These are phyloP conservation scores for Rhinoraja longicauda DNA, from an alignment of 2,797 vertebrate genomes.

Conservation along the genomic window DNA sequence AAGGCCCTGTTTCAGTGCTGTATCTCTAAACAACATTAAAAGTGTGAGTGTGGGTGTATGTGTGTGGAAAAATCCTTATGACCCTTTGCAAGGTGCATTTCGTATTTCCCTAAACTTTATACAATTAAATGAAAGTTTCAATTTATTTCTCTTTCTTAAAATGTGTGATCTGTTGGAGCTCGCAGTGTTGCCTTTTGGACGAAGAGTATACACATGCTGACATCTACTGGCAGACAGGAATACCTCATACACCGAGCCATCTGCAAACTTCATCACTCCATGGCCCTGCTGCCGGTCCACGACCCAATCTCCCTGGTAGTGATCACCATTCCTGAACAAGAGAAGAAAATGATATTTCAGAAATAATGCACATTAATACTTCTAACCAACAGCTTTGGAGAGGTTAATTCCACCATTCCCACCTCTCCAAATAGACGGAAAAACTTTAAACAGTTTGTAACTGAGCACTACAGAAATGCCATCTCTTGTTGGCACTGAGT, in stretches of 20 bases:
- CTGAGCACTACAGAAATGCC: background rate
- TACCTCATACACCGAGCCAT: constrained; percentile 58
- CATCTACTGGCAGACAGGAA: constrained; percentile 5
- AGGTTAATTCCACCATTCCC: background rate
- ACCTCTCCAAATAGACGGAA: background rate
- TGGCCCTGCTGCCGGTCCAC: constrained; percentile 58
- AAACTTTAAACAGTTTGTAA: background rate
- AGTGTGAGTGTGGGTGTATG: background rate
- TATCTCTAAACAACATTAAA: no score
- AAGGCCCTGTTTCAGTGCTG: no score
- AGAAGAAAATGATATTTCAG: background rate
- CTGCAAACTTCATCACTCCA: constrained; percentile 46
- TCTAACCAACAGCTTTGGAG: background rate
- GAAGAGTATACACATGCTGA: background rate
- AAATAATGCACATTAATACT: background rate
- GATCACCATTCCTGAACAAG: constrained; percentile 54
- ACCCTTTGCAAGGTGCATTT: background rate
- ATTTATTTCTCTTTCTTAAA: background rate
- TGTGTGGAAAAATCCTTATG: background rate
- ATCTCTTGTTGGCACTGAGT: background rate
- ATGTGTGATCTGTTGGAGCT: background rate
- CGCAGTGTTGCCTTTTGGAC: background rate
- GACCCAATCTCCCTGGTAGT: constrained; percentile 57
- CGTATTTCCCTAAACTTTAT: background rate
- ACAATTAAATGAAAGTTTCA: background rate